Evolutionary conservation across 2,113 vertebrate genomes (phyloP).

Genomic region (Astatoreochromis straeleni): DNA sequence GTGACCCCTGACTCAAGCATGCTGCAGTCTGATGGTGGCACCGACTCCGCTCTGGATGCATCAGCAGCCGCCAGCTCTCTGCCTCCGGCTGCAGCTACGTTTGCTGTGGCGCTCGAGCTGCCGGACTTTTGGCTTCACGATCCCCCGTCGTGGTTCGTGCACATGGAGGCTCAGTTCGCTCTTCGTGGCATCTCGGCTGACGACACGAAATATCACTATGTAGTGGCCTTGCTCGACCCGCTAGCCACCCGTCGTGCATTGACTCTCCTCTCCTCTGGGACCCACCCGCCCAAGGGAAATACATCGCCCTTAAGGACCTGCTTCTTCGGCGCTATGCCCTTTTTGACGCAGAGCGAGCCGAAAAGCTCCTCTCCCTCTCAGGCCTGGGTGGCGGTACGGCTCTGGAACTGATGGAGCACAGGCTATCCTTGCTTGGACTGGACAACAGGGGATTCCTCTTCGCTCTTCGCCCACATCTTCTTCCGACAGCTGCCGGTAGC

Average conservation of each 20-base stretch:
- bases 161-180: neutral
- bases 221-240: neutral
- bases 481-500: neutral
- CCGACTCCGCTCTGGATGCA: neutral
- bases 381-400: neutral
- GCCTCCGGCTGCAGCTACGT: neutral
- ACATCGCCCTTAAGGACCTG: neutral
- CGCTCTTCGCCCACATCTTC: neutral
- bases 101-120: neutral
- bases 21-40: neutral
- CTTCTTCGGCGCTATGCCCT: fast-evolving
- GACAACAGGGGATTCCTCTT: neutral
- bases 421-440: neutral
- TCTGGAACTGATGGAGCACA: neutral
- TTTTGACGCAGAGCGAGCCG: fast-evolving
- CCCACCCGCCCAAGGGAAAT: neutral
- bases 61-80: neutral
- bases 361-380: neutral
- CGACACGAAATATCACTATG: neutral
- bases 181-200: neutral
- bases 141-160: neutral
- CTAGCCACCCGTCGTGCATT: fast-evolving
- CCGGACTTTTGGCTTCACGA: neutral
- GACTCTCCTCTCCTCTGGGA: neutral
- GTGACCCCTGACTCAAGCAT: neutral